These are phyloP conservation scores for Otocyon megalotis DNA, from an alignment of 2,113 vertebrate species.

Conservation along the genomic window DNA sequence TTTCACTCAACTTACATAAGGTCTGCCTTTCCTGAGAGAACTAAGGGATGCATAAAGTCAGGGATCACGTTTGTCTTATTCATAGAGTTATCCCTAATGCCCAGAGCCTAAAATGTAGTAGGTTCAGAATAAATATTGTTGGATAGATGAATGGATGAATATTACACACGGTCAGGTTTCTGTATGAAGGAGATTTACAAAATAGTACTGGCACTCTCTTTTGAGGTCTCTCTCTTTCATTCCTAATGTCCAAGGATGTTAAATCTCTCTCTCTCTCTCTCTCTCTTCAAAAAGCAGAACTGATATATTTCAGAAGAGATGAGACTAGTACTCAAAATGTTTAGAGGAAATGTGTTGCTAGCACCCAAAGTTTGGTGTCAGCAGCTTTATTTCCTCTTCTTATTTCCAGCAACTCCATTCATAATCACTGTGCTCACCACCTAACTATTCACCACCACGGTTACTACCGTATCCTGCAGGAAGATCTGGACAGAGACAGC, in stretches of 20 bases:
- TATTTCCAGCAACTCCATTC: constrained; percentile 36
- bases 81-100: not conserved
- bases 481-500: not conserved
- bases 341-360: constrained; percentile 49
- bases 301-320: constrained; percentile 12
- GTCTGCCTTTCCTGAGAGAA: not conserved
- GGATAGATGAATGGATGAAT: not conserved
- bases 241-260: not conserved
- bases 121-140: not conserved
- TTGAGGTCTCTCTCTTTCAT: not conserved
- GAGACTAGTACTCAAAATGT: not conserved
- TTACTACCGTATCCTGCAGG: not conserved
- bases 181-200: not conserved
- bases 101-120: not conserved
- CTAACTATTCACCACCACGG: not conserved
- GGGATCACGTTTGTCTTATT: not conserved
- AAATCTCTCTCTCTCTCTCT: not conserved
- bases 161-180: not conserved
- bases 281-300: not conserved
- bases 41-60: not conserved
- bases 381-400: constrained; percentile 66
- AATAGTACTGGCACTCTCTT: not conserved
- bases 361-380: not conserved
- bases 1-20: not conserved
- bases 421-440: not conserved